Evolutionary conservation across 2,888 invertebrate species (phyloP), one percentile per base, ranked within the genome.

Genomic region (Eristalis intricaria): DNA sequence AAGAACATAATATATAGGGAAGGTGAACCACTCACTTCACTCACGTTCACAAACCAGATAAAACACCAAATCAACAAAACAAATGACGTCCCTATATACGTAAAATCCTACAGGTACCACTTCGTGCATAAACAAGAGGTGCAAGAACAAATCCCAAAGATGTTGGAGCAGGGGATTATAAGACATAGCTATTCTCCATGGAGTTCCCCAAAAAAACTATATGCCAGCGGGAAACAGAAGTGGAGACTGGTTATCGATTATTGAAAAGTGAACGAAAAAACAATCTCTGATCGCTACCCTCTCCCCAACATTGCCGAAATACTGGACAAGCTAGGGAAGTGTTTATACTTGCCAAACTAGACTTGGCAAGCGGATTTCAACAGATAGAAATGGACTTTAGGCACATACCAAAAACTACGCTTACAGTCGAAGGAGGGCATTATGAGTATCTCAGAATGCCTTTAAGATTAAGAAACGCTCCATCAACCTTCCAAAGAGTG

Each of bases 221-320:
- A n/a, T n/a, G n/a, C n/a, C n/a, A n/a, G n/a, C n/a, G n/a, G n/a
- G n/a, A n/a, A n/a, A n/a, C n/a, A n/a, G n/a, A n/a, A n/a, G n/a
- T n/a, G n/a, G n/a, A n/a, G 58, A 32, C 43, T 58, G 4, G 70
- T 70, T 32, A 60, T 70, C 50, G 70, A 70, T 19, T 70, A 60
- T 23, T 35, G 70, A n/a, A 70, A 70, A 58, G 32, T 70, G 8
- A 70, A 70, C 19, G 70, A 70, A n/a, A 58, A 70, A 35, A 70
- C 70, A 43, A n/a, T 43, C 43, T 22, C 26, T 13, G 50, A 43
- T 43, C 15, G 43, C 13, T 43, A 43, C 15, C 0, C n/a, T 11
- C 61, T 26, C 19, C 61, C 29, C 61, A 43, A 43, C 15, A 43
- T 43, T 43, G n/a, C 43, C 3, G 43, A 43, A 43, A 43, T 60